Conservation (phyloP, 2,888 invertebrate genomes). For the Bugula neritina region DNA sequence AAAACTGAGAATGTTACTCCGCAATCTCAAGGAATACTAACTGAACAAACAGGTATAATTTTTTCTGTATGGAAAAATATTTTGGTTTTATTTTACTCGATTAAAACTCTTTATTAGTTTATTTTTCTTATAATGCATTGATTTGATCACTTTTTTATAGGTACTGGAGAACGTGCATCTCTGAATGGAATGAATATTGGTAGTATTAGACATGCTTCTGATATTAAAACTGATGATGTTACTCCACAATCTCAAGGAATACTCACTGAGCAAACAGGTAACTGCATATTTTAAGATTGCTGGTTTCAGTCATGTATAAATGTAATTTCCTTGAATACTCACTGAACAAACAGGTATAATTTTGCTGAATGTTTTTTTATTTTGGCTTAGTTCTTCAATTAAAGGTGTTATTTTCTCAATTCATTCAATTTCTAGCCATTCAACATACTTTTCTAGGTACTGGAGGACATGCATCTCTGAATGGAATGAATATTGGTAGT, state of each 20-base stretch:
- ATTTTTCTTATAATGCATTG: too few relatives aligned
- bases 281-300: background rate
- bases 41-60: background rate
- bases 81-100: too few relatives aligned
- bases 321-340: background rate
- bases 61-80: too few relatives aligned
- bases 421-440: too few relatives aligned
- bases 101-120: too few relatives aligned
- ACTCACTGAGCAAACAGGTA: background rate
- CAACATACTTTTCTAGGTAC: background rate
- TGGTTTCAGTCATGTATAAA: background rate
- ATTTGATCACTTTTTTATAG: too few relatives aligned
- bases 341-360: conserved; percentile 34
- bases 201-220: background rate
- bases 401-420: too few relatives aligned
- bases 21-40: background rate
- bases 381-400: too few relatives aligned
- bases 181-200: conserved; percentile 12
- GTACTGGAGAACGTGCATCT: conserved; percentile 7
- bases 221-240: background rate
- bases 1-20: background rate
- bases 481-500: conserved; percentile 18
- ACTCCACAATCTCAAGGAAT: background rate
- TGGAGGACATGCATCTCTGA: conserved; percentile 2
- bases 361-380: too few relatives aligned